These are phyloP conservation scores for Zaprionus camerounensis DNA, from an alignment of 1,140 invertebrate genomes.

Conservation along the genomic window DNA sequence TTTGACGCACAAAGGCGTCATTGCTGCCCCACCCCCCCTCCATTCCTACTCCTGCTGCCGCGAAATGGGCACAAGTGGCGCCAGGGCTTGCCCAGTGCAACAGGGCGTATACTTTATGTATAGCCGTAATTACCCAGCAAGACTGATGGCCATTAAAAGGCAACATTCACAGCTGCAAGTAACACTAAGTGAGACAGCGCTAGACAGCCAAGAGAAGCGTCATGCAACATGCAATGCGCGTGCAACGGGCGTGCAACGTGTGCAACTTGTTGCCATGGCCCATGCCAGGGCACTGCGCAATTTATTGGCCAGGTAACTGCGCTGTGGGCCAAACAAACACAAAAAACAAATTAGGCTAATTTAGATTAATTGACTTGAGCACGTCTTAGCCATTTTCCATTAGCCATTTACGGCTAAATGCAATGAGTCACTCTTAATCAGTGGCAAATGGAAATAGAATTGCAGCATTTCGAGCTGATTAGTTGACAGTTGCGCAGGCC, in stretches of 20 bases:
- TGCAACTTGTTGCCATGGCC: conserved; percentile 25
- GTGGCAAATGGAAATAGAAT: background rate
- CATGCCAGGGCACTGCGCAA: conserved; percentile 19
- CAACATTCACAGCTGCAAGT: conserved; percentile 3
- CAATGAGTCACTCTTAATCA: background rate
- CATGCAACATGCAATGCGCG: conserved; percentile 3
- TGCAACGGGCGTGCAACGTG: background rate
- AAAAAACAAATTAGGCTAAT: conserved; percentile 62
- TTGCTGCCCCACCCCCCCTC: background rate
- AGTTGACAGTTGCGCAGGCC: background rate
- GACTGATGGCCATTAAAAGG: conserved; percentile 44
- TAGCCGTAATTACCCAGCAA: conserved; percentile 56
- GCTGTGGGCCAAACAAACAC: conserved; percentile 32
- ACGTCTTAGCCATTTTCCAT: conserved; percentile 20
- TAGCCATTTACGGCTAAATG: conserved; percentile 15
- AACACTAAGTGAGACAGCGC: conserved; percentile 11
- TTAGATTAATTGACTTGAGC: conserved; percentile 51
- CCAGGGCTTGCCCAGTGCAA: conserved; percentile 52
- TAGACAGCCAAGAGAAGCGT: background rate
- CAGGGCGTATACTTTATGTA: conserved; percentile 69
- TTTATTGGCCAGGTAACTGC: conserved; percentile 26
- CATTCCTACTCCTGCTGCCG: background rate
- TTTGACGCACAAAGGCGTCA: conserved; percentile 77
- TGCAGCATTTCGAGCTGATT: background rate
- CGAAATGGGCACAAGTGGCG: conserved; percentile 69